Base-by-base conservation (phyloP, 2,888 invertebrate genomes). In the Yponomeuta evonymella region DNA sequence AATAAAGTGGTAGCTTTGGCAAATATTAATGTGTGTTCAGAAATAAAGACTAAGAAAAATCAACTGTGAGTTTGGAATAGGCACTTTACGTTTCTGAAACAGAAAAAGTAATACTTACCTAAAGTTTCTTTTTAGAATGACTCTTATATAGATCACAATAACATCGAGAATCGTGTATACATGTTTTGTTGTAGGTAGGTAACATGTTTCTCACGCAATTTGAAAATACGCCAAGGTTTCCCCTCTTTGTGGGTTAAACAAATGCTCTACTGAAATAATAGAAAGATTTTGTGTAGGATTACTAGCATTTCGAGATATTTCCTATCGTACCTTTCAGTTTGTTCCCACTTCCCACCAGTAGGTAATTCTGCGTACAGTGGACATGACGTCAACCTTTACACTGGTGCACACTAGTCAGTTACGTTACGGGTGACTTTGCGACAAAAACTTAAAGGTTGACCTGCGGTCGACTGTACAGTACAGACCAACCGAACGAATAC, bases 241-340 rank as follows among this genome's bases (percentile, higher is more conserved):
- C 12, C 23, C 12, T 12, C 51, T 58, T 58, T 15, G 51, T 58
- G 15, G 51, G 51, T 58, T 58, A 58, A 58, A 58, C 51, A 58
- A 58, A 58, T 58, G 51, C 51, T 58, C 51, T 58, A 58, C 15
- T 58, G 51, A 58, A 58, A 58, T 58, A 58, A 58, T 58, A 58
- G 51, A 58, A 58, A 15, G 51, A 58, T 58, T 58, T 15, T 58
- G 3, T 58, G 51, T 15, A 12, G 12, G 15, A 15, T 12, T 58
- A 58, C 15, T 15, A 58, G 51, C 15, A 15, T 58, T 58, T 58
- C 51, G 51, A 15, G 51, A 8, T 15, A 15, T 58, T 9, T 15
- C 15, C 12, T 58, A 15, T 58, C 15, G 51, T 58, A 15, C 51
- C 15, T 15, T 15, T 15, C 15, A 58, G 15, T 0, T 58, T 58